Conservation (phyloP, 1,140 invertebrate species). For the Heliothis virescens region DNA sequence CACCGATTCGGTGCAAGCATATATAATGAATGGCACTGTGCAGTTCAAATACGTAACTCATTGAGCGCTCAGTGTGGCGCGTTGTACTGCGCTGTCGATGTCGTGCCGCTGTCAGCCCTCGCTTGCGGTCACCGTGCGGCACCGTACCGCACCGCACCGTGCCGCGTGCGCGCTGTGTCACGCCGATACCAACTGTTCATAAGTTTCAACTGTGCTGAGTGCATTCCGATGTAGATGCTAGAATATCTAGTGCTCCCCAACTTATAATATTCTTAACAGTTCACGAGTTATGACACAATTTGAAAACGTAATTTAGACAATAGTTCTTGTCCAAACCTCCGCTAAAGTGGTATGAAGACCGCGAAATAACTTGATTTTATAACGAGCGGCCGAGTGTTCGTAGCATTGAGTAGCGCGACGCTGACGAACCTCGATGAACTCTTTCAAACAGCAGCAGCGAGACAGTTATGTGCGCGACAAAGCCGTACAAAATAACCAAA, state of each 20-base stretch:
- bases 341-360: neutral
- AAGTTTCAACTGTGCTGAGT: conserved; percentile 26
- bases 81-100: neutral
- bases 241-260: conserved; percentile 6
- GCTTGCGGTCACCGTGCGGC: neutral
- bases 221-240: conserved; percentile 30
- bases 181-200: conserved; percentile 21
- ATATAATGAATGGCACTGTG: neutral
- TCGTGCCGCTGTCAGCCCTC: neutral
- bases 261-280: conserved; percentile 42
- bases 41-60: neutral
- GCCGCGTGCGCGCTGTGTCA: neutral
- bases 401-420: neutral
- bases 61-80: neutral
- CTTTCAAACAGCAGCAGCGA: neutral
- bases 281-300: neutral
- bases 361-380: neutral
- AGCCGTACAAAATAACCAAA: neutral
- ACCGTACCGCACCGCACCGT: neutral
- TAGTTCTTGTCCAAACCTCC: neutral
- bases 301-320: neutral
- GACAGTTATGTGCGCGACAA: neutral
- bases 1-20: neutral
- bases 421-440: neutral
- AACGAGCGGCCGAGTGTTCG: no score